Percentiles rank a stretch among this genome's conserved stretches.
Conservation (phyloP, 2,888 invertebrate species). For the Silvanus unidentatus region DNA sequence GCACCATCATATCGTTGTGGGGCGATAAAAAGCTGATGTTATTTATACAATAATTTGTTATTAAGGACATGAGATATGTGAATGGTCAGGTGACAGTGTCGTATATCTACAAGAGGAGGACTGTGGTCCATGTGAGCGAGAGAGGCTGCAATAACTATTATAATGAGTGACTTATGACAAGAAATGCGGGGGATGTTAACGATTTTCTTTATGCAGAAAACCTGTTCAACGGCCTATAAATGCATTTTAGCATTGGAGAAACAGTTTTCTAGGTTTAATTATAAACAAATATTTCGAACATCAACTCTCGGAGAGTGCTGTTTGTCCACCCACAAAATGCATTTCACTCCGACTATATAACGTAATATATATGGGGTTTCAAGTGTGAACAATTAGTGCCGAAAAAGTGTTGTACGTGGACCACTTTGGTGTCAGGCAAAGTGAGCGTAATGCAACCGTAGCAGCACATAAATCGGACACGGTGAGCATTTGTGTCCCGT, state of each 20-base stretch:
- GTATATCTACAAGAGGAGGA: no score
- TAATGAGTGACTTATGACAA: slow-evolving; percentile 24
- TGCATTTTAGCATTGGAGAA: no score
- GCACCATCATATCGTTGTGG: not conserved
- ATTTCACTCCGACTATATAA: no score
- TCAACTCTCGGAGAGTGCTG: no score
- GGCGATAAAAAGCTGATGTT: slow-evolving; percentile 20
- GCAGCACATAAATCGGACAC: slow-evolving; percentile 40
- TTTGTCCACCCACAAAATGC: no score
- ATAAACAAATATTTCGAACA: no score
- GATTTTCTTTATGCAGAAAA: not conserved
- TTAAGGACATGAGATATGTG: slow-evolving; percentile 25
- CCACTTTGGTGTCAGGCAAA: slow-evolving; percentile 25
- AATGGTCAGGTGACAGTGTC: slow-evolving; percentile 24
- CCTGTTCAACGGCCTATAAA: no score
- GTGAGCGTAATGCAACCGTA: slow-evolving; percentile 26
- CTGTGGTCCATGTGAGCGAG: no score
- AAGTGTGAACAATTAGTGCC: slow-evolving; percentile 33
- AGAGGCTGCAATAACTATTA: no score
- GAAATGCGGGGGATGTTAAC: slow-evolving; percentile 18
- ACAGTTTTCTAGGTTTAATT: no score
- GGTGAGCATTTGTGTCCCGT: slow-evolving; percentile 42
- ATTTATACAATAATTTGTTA: slow-evolving; percentile 29
- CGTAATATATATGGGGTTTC: slow-evolving; percentile 27
- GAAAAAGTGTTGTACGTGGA: slow-evolving; percentile 33